Evolutionary conservation across 2,888 invertebrate species (phyloP).

Genomic region (Drosophila rellima): DNA sequence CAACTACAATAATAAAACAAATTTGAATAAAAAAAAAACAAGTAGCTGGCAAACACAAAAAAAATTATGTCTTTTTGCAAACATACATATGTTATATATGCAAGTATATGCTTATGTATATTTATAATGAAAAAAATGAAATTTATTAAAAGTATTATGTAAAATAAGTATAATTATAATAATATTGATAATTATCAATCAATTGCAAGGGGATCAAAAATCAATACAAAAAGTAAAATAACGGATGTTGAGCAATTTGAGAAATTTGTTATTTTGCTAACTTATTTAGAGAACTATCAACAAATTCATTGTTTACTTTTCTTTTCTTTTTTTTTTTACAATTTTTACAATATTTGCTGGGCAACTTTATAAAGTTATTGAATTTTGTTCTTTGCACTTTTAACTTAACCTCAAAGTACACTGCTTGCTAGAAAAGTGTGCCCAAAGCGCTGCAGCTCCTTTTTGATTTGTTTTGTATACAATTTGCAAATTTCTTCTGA

Average conservation of each 20-base stretch:
- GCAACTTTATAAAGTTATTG: slow-evolving; percentile 23
- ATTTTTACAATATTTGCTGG: slow-evolving; percentile 48
- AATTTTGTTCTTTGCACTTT: slow-evolving; percentile 53
- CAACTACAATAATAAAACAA: slow-evolving; percentile 18
- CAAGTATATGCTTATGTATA: slow-evolving; percentile 1
- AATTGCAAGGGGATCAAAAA: slow-evolving; percentile 9
- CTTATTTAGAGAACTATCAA: slow-evolving; percentile 40
- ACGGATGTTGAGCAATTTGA: slow-evolving; percentile 44
- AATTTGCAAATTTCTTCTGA: slow-evolving; percentile 25
- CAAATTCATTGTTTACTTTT: slow-evolving; percentile 16
- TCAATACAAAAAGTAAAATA: slow-evolving; percentile 14
- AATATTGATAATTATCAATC: slow-evolving; percentile 29
- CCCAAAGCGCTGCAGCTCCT: slow-evolving; percentile 19
- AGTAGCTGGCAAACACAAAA: slow-evolving; percentile 14
- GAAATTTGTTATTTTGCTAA: slow-evolving; percentile 39
- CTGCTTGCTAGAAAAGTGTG: slow-evolving; percentile 24
- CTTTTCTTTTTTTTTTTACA: slow-evolving; percentile 34
- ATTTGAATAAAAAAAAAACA: slow-evolving; percentile 17
- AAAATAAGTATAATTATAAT: slow-evolving; percentile 45
- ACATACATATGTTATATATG: slow-evolving; percentile 9
- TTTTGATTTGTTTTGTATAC: slow-evolving; percentile 24
- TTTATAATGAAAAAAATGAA: slow-evolving; percentile 16
- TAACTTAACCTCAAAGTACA: slow-evolving; percentile 37
- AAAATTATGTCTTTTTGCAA: slow-evolving; percentile 16
- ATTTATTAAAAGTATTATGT: slow-evolving; percentile 41